Evolutionary conservation across 1,140 invertebrate genomes (phyloP).

Genomic region (Ruditapes philippinarum): DNA sequence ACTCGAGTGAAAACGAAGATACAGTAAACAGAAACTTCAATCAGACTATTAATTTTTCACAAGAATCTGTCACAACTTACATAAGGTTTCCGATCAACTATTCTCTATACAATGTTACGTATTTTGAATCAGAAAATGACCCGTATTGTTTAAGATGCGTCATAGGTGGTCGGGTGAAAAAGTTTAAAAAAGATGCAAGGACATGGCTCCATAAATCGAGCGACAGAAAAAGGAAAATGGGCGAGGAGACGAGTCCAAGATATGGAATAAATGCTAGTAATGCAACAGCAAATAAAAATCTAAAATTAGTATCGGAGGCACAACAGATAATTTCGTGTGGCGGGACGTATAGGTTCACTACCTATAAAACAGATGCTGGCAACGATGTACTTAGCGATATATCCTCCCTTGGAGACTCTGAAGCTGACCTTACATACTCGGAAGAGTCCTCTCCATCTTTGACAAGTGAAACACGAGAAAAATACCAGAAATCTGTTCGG

Average conservation of each 20-base stretch:
- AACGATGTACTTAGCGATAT: slow-evolving; percentile 1
- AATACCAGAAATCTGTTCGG: not conserved
- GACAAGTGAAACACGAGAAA: not conserved
- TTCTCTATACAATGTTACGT: slow-evolving; percentile 37
- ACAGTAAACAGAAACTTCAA: slow-evolving; percentile 28
- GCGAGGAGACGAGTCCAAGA: not conserved
- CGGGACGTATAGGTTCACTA: not conserved
- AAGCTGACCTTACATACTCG: slow-evolving; percentile 35
- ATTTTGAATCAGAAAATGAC: not conserved
- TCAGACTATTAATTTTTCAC: not conserved
- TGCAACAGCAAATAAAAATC: not conserved
- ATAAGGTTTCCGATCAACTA: slow-evolving; percentile 31
- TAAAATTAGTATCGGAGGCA: slow-evolving; percentile 5
- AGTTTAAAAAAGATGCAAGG: slow-evolving; percentile 41
- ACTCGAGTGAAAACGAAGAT: not conserved
- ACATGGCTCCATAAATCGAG: slow-evolving; percentile 49
- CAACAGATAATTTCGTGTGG: not conserved
- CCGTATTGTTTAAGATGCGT: slow-evolving; percentile 41
- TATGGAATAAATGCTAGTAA: not conserved
- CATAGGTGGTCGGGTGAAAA: slow-evolving; percentile 10
- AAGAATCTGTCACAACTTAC: not conserved
- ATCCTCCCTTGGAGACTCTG: slow-evolving; percentile 31
- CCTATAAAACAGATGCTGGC: not conserved
- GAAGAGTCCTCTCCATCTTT: slow-evolving; percentile 12
- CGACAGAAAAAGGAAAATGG: slow-evolving; percentile 20